Conservation (phyloP, 1,140 invertebrate species). For the Bombus balteatus region DNA sequence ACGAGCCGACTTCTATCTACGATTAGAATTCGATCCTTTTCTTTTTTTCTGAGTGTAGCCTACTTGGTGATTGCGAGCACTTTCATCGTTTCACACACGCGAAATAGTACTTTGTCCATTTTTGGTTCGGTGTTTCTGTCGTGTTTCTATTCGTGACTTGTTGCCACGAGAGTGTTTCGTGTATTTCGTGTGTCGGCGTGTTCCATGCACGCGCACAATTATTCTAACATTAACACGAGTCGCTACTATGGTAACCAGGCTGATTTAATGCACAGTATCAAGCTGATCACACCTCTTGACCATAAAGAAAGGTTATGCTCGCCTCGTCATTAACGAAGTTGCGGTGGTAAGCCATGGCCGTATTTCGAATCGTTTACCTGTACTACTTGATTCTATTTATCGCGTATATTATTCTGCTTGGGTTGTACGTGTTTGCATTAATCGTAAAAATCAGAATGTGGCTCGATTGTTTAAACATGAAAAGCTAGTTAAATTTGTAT, state of each 20-base stretch:
- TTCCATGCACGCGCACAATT: conserved; percentile 63
- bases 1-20: conserved; percentile 7
- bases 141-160: conserved; percentile 14
- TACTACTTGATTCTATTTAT: conserved; percentile 6
- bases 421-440: background rate
- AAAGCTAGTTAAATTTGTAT: background rate
- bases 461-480: background rate
- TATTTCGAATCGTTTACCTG: background rate
- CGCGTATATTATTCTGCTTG: background rate
- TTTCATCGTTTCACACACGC: conserved; percentile 48
- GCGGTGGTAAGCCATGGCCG: background rate
- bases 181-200: conserved; percentile 22
- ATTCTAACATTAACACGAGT: conserved; percentile 38
- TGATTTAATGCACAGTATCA: conserved; percentile 42
- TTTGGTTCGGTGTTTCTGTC: conserved; percentile 51
- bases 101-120: conserved; percentile 69
- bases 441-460: background rate
- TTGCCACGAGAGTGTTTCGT: conserved; percentile 13
- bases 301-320: background rate
- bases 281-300: conserved; percentile 35
- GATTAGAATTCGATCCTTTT: background rate
- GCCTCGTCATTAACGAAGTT: background rate
- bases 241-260: conserved; percentile 36
- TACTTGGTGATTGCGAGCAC: conserved; percentile 31
- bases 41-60: conserved; percentile 48